These are phyloP conservation scores for Metopia argyrocephala DNA, from an alignment of 2,888 invertebrate species.

Conservation along the genomic window DNA sequence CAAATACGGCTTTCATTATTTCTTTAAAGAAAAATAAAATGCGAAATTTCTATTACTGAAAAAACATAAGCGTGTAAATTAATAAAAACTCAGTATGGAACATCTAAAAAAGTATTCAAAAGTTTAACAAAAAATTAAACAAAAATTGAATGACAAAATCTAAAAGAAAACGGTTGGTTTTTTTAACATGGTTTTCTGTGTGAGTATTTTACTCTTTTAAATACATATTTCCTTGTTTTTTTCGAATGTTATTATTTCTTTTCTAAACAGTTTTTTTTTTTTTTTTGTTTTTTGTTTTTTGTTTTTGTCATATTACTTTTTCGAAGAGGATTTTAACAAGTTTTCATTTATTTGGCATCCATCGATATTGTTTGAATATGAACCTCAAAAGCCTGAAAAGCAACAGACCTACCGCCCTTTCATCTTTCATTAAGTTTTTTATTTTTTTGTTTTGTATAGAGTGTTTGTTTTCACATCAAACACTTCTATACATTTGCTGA, in stretches of 20 bases:
- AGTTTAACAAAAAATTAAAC: not conserved
- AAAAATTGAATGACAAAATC: conserved; percentile 28
- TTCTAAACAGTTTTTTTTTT: not conserved
- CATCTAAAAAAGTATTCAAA: not conserved
- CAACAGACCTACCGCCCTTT: conserved; percentile 19
- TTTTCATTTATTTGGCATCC: conserved; percentile 53
- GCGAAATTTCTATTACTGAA: not conserved
- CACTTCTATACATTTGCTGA: conserved; percentile 43
- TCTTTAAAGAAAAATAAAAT: not conserved
- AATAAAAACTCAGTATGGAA: not conserved
- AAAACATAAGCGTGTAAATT: not conserved
- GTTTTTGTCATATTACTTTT: conserved; percentile 47
- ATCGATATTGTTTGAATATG: conserved; percentile 55
- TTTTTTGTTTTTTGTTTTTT: conserved; percentile 4
- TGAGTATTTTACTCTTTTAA: conserved; percentile 27
- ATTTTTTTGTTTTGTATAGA: not conserved
- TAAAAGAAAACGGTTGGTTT: conserved; percentile 40
- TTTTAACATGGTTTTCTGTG: conserved; percentile 45
- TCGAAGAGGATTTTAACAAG: conserved; percentile 50
- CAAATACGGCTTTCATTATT: not conserved
- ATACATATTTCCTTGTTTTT: too few species aligned
- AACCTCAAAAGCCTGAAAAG: conserved; percentile 53
- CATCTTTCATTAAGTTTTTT: not conserved
- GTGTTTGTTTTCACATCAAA: conserved; percentile 46
- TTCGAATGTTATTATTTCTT: too few species aligned